Evolutionary conservation across 1,140 invertebrate genomes (phyloP).

Genomic region (Sipha flava): DNA sequence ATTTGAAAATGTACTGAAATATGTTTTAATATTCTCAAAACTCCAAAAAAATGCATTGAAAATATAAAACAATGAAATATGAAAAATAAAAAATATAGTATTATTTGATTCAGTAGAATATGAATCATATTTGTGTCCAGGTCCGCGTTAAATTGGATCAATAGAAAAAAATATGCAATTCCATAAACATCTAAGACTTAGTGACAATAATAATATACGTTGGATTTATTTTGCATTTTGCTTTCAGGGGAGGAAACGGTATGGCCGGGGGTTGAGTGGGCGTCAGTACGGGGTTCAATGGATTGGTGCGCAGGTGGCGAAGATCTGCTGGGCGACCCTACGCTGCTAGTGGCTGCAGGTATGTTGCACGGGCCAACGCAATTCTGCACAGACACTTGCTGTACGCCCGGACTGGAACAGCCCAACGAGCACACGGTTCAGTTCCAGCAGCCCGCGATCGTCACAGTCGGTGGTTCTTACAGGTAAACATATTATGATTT

Average conservation of each 20-base stretch:
- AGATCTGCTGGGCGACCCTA: conserved; percentile 24
- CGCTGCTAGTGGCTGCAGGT: conserved; percentile 27
- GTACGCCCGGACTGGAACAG: conserved; percentile 23
- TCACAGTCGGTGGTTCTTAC: conserved; percentile 9
- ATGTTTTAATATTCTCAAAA: too few relatives aligned
- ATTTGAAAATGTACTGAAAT: too few relatives aligned
- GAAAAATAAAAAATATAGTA: too few relatives aligned
- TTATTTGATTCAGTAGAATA: too few relatives aligned
- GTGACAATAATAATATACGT: too few relatives aligned
- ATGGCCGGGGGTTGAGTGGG: conserved; percentile 31
- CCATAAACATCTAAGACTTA: too few relatives aligned
- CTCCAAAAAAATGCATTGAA: too few relatives aligned
- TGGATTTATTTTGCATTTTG: background rate
- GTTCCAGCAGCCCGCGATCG: conserved; percentile 12
- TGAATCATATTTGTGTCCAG: too few relatives aligned
- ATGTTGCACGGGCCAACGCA: conserved; percentile 26
- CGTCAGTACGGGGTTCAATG: conserved; percentile 12
- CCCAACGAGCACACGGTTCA: conserved; percentile 3
- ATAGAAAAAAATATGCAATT: too few relatives aligned
- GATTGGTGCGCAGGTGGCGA: conserved; percentile 31
- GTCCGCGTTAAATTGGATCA: too few relatives aligned
- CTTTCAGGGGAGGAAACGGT: conserved; percentile 26
- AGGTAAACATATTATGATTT: conserved; percentile 35
- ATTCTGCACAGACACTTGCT: conserved; percentile 31
- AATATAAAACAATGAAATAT: too few relatives aligned